Base-by-base conservation (phyloP, 92 coral and sea anemone genomes). In the Porites cylindrica region DNA sequence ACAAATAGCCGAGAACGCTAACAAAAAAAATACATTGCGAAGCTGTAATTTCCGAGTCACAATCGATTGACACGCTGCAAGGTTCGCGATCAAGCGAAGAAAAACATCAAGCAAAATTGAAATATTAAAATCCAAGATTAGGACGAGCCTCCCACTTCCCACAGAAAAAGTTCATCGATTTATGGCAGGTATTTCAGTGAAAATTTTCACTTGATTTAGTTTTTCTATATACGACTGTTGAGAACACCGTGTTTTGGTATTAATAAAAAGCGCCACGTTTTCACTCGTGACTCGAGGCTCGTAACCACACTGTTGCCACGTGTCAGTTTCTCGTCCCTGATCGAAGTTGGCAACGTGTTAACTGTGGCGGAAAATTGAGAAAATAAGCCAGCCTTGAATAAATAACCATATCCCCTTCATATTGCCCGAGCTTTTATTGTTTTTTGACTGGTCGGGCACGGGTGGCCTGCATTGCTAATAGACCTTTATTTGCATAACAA, bases 371-470 rank as follows among this genome's bases (percentile, higher is more conserved):
- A 80, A 83, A 83, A 83, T 72, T 83, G 81, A 51, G 73, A 74
- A 74, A 83, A 83, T 83, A 83, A 75, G 79, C 73, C 64, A 83
- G 80, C 64, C 60, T 65, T 83, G 87, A 83, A 83, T 83, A 83
- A 83, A 83, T 83, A 83, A 83, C 79, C 80, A 83, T 83, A 83
- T 83, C 81, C 80, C 81, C 87, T 83, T 83, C 73, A 60, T 83
- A 83, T 62, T 83, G 87, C 87, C 65, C 51, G 87, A 83, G 63
- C 70, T 73, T 47, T 74, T 71, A 83, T 83, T 83, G 87, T 83
- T 63, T 71, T 38, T 63, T 21, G 69, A 80, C 87, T 66, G 87
- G 87, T 83, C 79, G 56, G 11, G 79, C 73, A 66, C 87, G 80
- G 87, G 87, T 83, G 87, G 87, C 87, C 73, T 60, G 87, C 79